Base-by-base conservation (phyloP, 2,888 invertebrate genomes). In the Ennomos fuscantarius region DNA sequence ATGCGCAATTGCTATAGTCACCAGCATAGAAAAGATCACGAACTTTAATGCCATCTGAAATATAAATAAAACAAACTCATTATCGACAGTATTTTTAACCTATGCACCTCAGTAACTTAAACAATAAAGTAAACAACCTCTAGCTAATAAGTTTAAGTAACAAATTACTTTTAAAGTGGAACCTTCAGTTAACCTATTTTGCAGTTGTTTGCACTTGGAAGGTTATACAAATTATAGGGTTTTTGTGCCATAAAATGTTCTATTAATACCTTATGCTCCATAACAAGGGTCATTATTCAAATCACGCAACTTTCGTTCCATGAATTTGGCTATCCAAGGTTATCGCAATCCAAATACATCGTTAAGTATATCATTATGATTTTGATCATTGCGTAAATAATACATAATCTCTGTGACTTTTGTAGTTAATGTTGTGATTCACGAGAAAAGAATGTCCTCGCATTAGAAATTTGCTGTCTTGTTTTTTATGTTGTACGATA, bases 281-380 rank as follows among this genome's bases (percentile, higher is more conserved):
- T 40, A 54, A 34, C 48, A 42, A 37, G 47, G 44, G 44, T 44
- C 53, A 54, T 59, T 53, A 59, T 24, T 24, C 32, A 41, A 53
- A 53, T 54, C 53, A 59, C 58, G 53, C 49, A 59, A 59, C 53
- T 54, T 53, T 49, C 45, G n/a, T 49, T 45, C 35, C 47, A 8
- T 48, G 39, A 41, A 49, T 49, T 11, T 31, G 8, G 15, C 33
- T 11, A 41, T 11, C 48, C 34, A 48, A 57, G 43, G 52, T 35
- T 43, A 24, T 41, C 12, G 13, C n/a, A 36, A 40, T 33, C n/a
- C 5, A 15, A 36, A 40, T 33, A 13, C 5, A 40, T 43, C 1
- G 6, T 6, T n/a, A n/a, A 9, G 24, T 24, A 24, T n/a, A 40
- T 39, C 36, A 41, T 50, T 55, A 50, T 41, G 41, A 24, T 24